Base-by-base conservation (phyloP, 2,113 vertebrate species). In the Eudyptes chrysolophus region DNA sequence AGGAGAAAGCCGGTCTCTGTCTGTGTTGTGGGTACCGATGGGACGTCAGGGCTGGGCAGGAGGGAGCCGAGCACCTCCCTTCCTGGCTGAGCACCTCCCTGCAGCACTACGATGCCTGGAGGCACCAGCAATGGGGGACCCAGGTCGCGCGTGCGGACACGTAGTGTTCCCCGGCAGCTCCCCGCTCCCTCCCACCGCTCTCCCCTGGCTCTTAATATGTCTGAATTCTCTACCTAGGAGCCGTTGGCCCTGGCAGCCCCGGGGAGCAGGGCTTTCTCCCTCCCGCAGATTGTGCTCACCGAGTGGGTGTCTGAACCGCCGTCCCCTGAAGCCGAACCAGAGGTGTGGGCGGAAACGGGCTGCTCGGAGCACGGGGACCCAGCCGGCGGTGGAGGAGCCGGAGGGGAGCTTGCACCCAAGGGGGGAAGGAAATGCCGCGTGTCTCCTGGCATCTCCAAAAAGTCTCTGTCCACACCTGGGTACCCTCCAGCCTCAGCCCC, bases 231-330 rank as follows among this genome's bases (percentile, higher is more conserved):
- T 84, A 75, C 69, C 48, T 49, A 97, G 96, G 97, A 96, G 92
- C 88, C 79, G 51, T 18, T 27, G 79, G 71, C 85, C 58, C 51
- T 78, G 98, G 97, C 89, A 38, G 57, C 96, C 82, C 26, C 93
- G 6, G 94, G 89, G 54, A 71, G 84, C 87, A 71, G 95, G 21
- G 92, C 90, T n/a, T 96, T 97, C 96, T 97, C 98, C 48, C 92
- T 99, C 84, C 99, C 99, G 19, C 98, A 96, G 97, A 99, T 99
- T 96, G 93, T 99, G 94, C 97, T 99, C 98, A 99, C 98, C 40
- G 97, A 98, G 81, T 99, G 98, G 74, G 94, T 92, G 70, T 97
- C 99, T 6, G 94, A 93, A 51, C 97, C 98, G 16, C 85, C 97
- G 4, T 94, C 98, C 72, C 93, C 96, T 7, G 98, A 98, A 87